Evolutionary conservation across 2,797 vertebrate species (phyloP), one percentile per base, ranked within the genome.

Genomic region (Geotrypetes seraphini): DNA sequence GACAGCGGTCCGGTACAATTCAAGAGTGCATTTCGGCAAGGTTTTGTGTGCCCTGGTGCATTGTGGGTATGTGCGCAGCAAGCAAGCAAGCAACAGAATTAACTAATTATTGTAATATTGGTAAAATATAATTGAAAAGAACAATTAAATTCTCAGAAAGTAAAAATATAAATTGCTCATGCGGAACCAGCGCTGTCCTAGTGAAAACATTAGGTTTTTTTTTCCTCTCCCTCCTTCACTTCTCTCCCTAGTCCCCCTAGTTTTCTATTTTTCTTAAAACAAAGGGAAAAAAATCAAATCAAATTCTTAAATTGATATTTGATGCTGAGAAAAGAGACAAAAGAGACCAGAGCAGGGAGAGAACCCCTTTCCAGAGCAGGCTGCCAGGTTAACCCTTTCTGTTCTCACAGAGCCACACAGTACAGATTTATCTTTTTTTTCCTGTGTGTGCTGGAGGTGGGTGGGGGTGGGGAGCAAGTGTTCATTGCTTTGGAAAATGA

Each of bases 71-170:
- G 68, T 73, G 70, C 67, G 61, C 68, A 60, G 76, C 67, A 81
- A 86, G 85, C 85, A 68, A 75, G 87, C 81, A 26, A 75, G 74
- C 79, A 63, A 66, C 56, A 41, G 63, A 63, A 42, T n/a, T 59
- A 74, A 63, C 67, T 79, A 79, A n/a, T 62, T 69, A 73, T 65
- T 70, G 71, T 80, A 83, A 73, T 73, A 73, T 75, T 57, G 61
- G 67, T 71, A 85, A 86, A 80, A 66, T 65, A 81, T 66, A 78
- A 63, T 78, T 61, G 67, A 58, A 31, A 28, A 43, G 45, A 49
- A 34, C 47, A 55, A 57, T 62, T 45, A 61, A 65, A 53, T 29
- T 49, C 47, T 54, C 60, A 55, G 70, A 68, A 59, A 11, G 25
- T 31, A 19, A 18, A 22, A 29, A 14, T 15, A 23, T 37, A 42